phyloP scores from a whole-genome alignment of 2,797 vertebrate genomes.

The Tenualosa ilisha region DNA sequence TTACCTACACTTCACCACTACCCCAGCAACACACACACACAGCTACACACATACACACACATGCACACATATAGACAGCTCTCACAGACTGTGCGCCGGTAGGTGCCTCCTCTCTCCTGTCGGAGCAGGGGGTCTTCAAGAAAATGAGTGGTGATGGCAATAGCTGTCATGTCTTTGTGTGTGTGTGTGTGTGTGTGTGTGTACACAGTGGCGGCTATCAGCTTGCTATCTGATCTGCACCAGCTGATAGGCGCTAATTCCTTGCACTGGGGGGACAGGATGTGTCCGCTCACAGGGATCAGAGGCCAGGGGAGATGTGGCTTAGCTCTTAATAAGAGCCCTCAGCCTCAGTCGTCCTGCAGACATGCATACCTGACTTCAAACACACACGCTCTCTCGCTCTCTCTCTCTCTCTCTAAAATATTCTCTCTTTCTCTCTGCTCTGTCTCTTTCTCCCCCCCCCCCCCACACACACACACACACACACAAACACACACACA shows the following conservation, averaged over 20 bases:
- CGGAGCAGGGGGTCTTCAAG: background rate
- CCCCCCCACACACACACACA: background rate
- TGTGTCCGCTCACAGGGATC: conserved; percentile 28
- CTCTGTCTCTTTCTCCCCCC: too few species aligned
- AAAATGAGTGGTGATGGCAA: background rate
- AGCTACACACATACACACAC: background rate
- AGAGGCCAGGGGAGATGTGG: conserved; percentile 26
- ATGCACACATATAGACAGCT: background rate
- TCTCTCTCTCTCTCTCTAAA: background rate
- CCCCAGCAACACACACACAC: background rate
- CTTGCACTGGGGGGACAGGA: conserved; percentile 27
- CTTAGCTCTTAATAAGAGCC: conserved; percentile 5
- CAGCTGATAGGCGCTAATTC: conserved; percentile 19
- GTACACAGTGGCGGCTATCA: background rate
- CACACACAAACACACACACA: background rate
- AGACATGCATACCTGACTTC: conserved; percentile 2
- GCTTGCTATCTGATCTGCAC: conserved; percentile 31
- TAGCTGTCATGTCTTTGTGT: background rate
- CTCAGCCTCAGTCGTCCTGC: background rate
- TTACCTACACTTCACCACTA: background rate
- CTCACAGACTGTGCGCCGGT: background rate
- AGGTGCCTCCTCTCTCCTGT: background rate
- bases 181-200: conserved; percentile 12
- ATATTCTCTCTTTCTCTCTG: too few species aligned
- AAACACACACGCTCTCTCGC: background rate